Base-by-base conservation (phyloP, 2,888 invertebrate genomes). In the Mythimna lalbum region DNA sequence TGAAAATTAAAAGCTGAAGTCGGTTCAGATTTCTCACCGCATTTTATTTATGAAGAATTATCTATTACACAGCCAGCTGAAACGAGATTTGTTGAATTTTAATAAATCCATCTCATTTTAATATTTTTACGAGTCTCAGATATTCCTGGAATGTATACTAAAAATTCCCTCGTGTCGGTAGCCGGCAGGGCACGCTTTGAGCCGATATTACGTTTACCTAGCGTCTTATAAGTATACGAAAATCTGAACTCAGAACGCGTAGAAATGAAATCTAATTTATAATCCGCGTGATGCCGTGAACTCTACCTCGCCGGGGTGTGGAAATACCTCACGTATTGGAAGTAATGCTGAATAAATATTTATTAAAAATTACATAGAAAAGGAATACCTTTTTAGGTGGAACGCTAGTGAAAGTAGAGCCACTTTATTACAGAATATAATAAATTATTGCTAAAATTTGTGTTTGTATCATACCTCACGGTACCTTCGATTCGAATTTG, bases 341-440 rank as follows among this genome's bases (percentile, higher is more conserved):
- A 81, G 87, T 89, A 89, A 89, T 90, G 84, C 88, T 89, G 89
- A 91, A 94, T 94, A 93, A 93, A 94, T 94, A 93, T 93, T 92
- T 94, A 94, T 93, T 93, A 93, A 93, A 92, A 92, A 93, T 93
- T 93, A 93, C 90, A 85, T 87, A 88, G 88, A 85, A 86, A 84
- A 84, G 85, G 83, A 78, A 81, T 66, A 81, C 69, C 74, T 78
- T 84, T 83, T 72, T 77, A 73, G 74, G 56, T 66, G 66, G 66
- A 67, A 61, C 59, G 69, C 65, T 68, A 79, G 82, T 74, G 73
- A 76, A 79, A 84, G 73, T 73, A 59, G 64, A 65, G 69, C 64
- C 71, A 74, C 62, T 84, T 83, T 80, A 82, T 80, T 65, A 39
- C 65, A 61, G 69, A 73, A 80, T 72, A 43, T 17, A 17, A 43